Evolutionary conservation across 2,113 vertebrate species (phyloP).

Genomic region (Ondatra zibethicus): DNA sequence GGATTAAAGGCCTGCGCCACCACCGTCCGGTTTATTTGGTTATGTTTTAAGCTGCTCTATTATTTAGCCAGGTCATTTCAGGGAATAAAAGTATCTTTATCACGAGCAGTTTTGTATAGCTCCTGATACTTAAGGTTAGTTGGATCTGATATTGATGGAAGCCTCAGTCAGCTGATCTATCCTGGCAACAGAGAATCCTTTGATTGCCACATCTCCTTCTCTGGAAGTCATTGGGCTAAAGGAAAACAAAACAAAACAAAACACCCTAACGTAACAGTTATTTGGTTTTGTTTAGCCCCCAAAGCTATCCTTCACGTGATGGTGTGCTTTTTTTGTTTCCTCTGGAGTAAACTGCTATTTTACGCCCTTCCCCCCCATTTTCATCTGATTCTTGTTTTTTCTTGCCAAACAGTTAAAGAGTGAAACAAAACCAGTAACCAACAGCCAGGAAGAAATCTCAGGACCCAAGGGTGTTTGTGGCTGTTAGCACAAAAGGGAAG

Average conservation of each 20-base stretch:
- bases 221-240: background rate
- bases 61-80: conserved; percentile 45
- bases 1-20: background rate
- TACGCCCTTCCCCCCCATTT: conserved; percentile 40
- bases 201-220: background rate
- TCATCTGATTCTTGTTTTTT: conserved; percentile 21
- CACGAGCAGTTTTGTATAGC: background rate
- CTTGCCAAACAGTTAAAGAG: conserved; percentile 31
- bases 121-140: background rate
- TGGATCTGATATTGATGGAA: background rate
- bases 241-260: background rate
- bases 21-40: background rate
- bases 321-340: background rate
- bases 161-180: background rate
- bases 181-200: background rate
- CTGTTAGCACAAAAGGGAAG: background rate
- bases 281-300: conserved; percentile 20
- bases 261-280: background rate
- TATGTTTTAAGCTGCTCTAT: background rate
- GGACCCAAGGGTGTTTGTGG: conserved; percentile 14
- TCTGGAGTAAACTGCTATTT: conserved; percentile 50
- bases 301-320: background rate
- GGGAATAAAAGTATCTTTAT: background rate
- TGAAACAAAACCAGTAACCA: conserved; percentile 35
- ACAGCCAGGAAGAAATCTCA: background rate